phyloP scores from a whole-genome alignment of 2,113 vertebrate species.

The Passer montanus region DNA sequence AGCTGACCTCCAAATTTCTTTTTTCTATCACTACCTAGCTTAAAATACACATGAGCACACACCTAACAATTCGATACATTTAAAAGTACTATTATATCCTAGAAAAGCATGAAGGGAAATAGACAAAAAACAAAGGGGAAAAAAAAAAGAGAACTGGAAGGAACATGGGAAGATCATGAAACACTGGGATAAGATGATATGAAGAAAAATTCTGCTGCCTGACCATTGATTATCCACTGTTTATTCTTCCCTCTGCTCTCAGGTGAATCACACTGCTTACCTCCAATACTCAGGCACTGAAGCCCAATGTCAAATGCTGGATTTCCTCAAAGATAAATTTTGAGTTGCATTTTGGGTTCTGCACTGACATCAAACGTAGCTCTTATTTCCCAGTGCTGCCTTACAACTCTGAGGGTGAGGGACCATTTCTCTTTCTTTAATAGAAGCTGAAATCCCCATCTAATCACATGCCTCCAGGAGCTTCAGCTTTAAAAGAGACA shows the following conservation, averaged over 20 bases:
- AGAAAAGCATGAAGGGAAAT: not conserved
- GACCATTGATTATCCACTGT: not conserved
- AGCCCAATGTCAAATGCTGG: not conserved
- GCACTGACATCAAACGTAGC: not conserved
- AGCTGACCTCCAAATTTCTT: slow-evolving; percentile 5
- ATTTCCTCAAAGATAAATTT: not conserved
- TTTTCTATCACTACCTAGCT: not conserved
- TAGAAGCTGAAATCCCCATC: slow-evolving; percentile 56
- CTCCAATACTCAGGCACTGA: not conserved
- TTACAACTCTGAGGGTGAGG: slow-evolving; percentile 8
- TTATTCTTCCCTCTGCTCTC: not conserved
- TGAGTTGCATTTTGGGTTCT: not conserved
- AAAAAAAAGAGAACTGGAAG: not conserved
- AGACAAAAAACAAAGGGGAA: not conserved
- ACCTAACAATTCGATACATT: not conserved
- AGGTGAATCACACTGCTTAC: not conserved
- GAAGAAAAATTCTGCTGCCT: not conserved
- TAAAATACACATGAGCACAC: not conserved
- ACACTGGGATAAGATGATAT: not conserved
- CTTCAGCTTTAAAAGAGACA: slow-evolving; percentile 56
- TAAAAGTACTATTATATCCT: slow-evolving; percentile 8
- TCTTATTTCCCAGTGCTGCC: slow-evolving; percentile 29
- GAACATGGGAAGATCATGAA: not conserved
- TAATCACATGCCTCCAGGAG: slow-evolving; percentile 66
- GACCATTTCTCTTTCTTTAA: slow-evolving; percentile 65